Evolutionary conservation across 1,140 invertebrate genomes (phyloP), one percentile per base, ranked within the genome.

Genomic region (Lethrus apterus): DNA sequence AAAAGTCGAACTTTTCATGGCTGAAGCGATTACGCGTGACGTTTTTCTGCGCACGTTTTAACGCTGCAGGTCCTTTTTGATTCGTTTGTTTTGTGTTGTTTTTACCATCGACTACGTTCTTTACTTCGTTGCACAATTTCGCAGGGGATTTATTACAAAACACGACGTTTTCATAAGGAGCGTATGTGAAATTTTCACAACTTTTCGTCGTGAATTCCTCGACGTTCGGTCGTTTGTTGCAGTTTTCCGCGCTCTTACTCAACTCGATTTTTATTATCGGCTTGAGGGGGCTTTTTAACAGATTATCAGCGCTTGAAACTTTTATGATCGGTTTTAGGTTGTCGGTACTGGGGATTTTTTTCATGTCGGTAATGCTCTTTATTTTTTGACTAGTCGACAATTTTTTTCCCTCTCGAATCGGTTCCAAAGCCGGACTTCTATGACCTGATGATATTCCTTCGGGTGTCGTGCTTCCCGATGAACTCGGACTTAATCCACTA

Each of bases 381-480:
- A 19, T 23, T 23, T 29, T 19, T 10, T 19, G 19, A 2, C 10
- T 3, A 7, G n/a, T 36, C 17, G 31, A n/a, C 5, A 24, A 14
- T 10, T 42, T n/a, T 56, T 61, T 62, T 2, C 62, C 63, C 46
- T 66, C 64, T 7, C 48, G 55, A 10, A 66, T 66, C 2, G 64
- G 64, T 35, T 64, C 55, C n/a, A 66, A 42, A 4, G 58, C 58
- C 0, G 63, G 63, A 47, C 63, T 65, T 5, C 63, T 44, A 24
- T 60, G 58, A 0, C 61, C 63, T 2, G 62, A 60, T n/a, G 60
- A 56, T 11, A 52, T 71, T 56, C 38, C 69, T 57, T 57, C 76
- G 0, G 78, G 77, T 4, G 77, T 78, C 4, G 74, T 78, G 2
- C 76, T 77, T 0, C 77, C 76, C 9, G 75, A 78, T 9, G 72